Conservation (phyloP, 2,888 invertebrate species). For the Chloromyia formosa region DNA sequence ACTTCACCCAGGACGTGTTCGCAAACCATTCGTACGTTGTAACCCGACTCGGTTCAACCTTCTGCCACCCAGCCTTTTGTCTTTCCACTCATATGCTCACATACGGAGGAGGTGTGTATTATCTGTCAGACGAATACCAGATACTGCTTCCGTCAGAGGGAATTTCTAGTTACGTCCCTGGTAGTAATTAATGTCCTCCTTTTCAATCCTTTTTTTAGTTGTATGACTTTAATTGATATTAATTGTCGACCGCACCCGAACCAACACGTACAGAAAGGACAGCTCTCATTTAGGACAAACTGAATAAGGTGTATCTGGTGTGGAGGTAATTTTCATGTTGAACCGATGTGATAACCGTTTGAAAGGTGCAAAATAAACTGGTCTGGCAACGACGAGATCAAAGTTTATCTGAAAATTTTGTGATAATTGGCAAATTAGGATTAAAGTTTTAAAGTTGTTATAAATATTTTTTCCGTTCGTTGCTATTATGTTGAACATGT, state of each 20-base stretch:
- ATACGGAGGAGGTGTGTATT: not conserved
- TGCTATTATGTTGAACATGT: too few relatives aligned
- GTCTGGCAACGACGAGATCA: not conserved
- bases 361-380: not conserved
- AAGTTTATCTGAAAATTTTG: too few relatives aligned
- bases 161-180: constrained; percentile 6
- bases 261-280: constrained; percentile 20
- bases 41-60: too few relatives aligned
- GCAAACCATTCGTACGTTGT: too few relatives aligned
- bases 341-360: constrained; percentile 7
- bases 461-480: too few relatives aligned
- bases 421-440: too few relatives aligned
- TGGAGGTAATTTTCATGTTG: constrained; percentile 38
- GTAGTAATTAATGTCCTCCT: constrained; percentile 48
- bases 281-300: constrained; percentile 24
- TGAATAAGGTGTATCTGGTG: constrained; percentile 42
- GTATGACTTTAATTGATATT: constrained; percentile 49
- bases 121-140: not conserved
- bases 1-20: too few relatives aligned
- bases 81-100: too few relatives aligned
- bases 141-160: not conserved
- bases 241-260: constrained; percentile 47
- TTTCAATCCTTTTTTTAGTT: constrained; percentile 45
- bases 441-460: too few relatives aligned
- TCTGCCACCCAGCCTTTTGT: too few relatives aligned